These are phyloP conservation scores for Myanophis thanlyinensis DNA, from an alignment of 2,113 vertebrate species.

Conservation along the genomic window DNA sequence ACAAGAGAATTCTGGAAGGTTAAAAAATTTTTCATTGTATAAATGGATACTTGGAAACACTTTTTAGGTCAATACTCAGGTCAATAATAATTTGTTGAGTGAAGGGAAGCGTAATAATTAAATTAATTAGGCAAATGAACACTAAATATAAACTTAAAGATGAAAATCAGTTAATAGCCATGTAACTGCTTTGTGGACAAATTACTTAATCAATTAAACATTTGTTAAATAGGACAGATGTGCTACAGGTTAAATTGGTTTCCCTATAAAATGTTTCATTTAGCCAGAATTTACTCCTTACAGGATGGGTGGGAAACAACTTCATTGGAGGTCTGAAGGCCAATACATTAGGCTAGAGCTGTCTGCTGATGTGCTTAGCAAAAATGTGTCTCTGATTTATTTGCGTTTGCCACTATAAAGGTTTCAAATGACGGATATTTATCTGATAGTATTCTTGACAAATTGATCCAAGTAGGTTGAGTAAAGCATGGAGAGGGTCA, in stretches of 20 bases:
- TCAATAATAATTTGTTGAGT: neutral
- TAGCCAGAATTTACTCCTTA: slow-evolving; percentile 14
- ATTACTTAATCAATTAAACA: neutral
- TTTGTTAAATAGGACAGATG: neutral
- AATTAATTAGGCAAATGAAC: neutral
- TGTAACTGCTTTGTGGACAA: neutral
- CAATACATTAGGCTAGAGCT: slow-evolving; percentile 60
- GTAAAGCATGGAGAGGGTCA: slow-evolving; percentile 48
- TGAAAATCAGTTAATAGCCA: neutral
- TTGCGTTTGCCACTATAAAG: slow-evolving; percentile 73
- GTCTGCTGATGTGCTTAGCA: slow-evolving; percentile 62
- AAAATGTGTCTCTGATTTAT: slow-evolving; percentile 74
- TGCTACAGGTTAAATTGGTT: slow-evolving; percentile 19
- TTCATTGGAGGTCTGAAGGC: slow-evolving; percentile 68
- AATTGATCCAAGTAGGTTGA: slow-evolving; percentile 55
- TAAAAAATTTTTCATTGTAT: neutral
- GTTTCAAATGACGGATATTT: slow-evolving; percentile 71
- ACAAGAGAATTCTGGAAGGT: neutral
- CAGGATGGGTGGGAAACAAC: slow-evolving; percentile 40
- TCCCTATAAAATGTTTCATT: slow-evolving; percentile 27
- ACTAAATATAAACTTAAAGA: neutral
- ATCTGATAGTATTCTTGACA: slow-evolving; percentile 70
- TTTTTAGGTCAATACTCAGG: neutral
- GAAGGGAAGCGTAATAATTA: neutral
- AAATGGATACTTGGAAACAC: neutral